A percentile compares a stretch with the other conserved stretches of the same genome.
Evolutionary conservation across 2,113 vertebrate genomes (phyloP).

Genomic region (Pituophis catenifer): DNA sequence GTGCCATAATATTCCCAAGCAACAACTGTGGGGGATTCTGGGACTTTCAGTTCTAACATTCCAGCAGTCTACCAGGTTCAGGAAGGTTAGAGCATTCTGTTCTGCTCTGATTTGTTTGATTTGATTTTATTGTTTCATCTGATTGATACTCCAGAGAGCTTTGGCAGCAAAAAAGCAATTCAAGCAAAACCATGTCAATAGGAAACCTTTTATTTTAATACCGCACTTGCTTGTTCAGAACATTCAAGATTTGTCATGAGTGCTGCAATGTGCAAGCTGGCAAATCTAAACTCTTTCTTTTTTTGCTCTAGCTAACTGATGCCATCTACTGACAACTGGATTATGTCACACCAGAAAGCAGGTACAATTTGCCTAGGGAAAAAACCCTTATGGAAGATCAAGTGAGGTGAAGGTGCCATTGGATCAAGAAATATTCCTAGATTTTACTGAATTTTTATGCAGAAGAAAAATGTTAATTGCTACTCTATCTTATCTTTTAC

Average conservation of each 20-base stretch:
- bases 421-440: fast-evolving
- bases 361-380: neutral
- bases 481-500: fast-evolving
- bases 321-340: constrained; percentile 62
- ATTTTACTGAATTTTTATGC: fast-evolving
- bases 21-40: neutral
- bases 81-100: neutral
- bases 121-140: neutral
- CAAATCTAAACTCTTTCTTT: neutral
- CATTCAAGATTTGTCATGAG: neutral
- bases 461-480: fast-evolving
- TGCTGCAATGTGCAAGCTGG: neutral
- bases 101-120: neutral
- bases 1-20: neutral
- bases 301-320: constrained; percentile 39
- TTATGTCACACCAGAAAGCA: neutral
- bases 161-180: neutral
- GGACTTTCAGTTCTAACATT: neutral
- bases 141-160: neutral
- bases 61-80: neutral
- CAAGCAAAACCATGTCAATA: neutral
- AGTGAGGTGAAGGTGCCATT: neutral
- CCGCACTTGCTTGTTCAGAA: neutral
- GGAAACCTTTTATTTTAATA: neutral
- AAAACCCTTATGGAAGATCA: neutral